Evolutionary conservation across 1,140 invertebrate genomes (phyloP).

Genomic region (Zaprionus inermis): DNA sequence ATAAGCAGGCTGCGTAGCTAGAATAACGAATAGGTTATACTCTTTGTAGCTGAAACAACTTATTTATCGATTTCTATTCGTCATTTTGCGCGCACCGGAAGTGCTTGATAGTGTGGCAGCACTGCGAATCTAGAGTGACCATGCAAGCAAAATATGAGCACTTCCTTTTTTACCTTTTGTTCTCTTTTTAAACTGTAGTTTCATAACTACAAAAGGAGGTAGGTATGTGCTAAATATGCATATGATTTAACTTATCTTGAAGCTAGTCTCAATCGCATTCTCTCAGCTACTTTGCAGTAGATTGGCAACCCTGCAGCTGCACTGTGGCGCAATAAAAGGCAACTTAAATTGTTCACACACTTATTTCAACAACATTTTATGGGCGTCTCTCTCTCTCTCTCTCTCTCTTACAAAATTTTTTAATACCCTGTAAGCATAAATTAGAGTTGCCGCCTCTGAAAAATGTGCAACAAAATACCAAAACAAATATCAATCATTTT

Average conservation of each 20-base stretch:
- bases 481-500: slow-evolving; percentile 45
- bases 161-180: too few species aligned
- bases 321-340: not conserved
- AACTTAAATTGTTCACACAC: slow-evolving; percentile 24
- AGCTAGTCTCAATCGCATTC: too few species aligned
- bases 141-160: too few species aligned
- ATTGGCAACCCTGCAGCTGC: not conserved
- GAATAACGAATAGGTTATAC: not conserved
- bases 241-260: too few species aligned
- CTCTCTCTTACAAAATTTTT: slow-evolving; percentile 1
- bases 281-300: not conserved
- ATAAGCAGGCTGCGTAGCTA: slow-evolving; percentile 10
- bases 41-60: not conserved
- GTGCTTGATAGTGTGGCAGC: too few species aligned
- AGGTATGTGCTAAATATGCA: too few species aligned
- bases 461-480: slow-evolving; percentile 24
- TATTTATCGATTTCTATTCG: too few species aligned
- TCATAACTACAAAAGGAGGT: too few species aligned
- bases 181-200: too few species aligned
- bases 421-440: slow-evolving; percentile 13
- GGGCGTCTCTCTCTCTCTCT: not conserved
- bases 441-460: slow-evolving; percentile 13
- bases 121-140: too few species aligned
- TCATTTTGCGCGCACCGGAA: too few species aligned
- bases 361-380: slow-evolving; percentile 15